Evolutionary conservation across 2,113 vertebrate species (phyloP).

Genomic region (Astur gentilis): DNA sequence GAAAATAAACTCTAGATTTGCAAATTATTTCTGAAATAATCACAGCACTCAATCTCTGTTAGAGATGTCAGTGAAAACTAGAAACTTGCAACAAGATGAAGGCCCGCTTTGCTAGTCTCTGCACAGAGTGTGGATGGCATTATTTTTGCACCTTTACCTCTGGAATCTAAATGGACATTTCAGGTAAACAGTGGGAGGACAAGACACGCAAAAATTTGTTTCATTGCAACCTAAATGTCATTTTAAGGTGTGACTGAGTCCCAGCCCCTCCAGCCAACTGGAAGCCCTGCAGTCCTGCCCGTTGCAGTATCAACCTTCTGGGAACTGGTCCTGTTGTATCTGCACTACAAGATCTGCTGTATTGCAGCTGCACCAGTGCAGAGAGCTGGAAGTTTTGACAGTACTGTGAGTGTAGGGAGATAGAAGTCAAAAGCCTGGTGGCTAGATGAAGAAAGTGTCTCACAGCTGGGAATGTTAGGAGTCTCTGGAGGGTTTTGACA

Average conservation of each 20-base stretch:
- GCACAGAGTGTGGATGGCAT: neutral
- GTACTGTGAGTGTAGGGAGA: neutral
- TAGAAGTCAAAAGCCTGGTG: neutral
- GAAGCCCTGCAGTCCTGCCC: neutral
- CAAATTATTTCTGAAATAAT: conserved; percentile 42
- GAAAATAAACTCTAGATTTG: conserved; percentile 11
- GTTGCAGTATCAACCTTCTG: neutral
- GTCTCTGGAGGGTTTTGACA: neutral
- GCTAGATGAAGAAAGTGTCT: neutral
- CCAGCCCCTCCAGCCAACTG: neutral
- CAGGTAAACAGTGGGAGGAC: neutral
- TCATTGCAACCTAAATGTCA: neutral
- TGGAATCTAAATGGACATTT: neutral
- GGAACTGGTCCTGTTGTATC: neutral
- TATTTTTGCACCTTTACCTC: neutral
- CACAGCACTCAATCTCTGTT: conserved; percentile 1
- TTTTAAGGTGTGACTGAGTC: neutral
- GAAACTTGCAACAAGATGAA: neutral
- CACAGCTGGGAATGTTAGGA: neutral
- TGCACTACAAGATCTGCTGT: neutral
- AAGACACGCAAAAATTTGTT: neutral
- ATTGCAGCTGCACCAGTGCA: neutral
- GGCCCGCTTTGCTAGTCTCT: neutral
- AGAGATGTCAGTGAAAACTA: neutral
- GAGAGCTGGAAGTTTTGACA: neutral